phyloP scores from a whole-genome alignment of 2,888 invertebrate genomes.

The Lithophane semibrunnea region DNA sequence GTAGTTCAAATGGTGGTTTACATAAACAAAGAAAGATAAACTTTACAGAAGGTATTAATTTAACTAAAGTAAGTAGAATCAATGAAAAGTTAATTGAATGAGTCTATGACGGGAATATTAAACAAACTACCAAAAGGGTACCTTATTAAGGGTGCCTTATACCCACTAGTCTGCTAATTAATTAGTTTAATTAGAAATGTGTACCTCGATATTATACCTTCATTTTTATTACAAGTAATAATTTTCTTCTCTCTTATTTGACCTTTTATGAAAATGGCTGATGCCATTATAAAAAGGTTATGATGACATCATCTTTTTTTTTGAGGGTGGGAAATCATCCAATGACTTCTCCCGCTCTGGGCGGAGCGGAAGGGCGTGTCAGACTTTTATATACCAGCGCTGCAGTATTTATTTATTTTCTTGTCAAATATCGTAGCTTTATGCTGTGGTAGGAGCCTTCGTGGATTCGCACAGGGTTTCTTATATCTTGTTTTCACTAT shows the following conservation, averaged over 20 bases:
- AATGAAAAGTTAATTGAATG: not conserved
- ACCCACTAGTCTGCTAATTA: not conserved
- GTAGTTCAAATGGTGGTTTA: not conserved
- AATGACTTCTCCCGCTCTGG: too few species aligned
- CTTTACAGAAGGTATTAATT: not conserved
- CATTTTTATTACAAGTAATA: not conserved
- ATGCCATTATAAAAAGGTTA: not conserved
- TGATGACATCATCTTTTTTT: too few species aligned
- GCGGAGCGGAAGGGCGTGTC: too few species aligned
- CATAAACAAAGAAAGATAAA: constrained; percentile 4
- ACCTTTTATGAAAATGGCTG: not conserved
- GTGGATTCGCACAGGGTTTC: too few species aligned
- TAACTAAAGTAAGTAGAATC: not conserved
- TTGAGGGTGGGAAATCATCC: too few species aligned
- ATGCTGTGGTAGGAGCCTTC: too few species aligned
- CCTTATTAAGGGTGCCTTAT: not conserved
- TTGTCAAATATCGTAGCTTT: too few species aligned
- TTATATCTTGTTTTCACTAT: too few species aligned
- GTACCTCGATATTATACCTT: not conserved
- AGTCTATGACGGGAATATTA: not conserved
- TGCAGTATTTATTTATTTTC: too few species aligned
- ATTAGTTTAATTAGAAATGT: not conserved
- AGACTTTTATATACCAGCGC: too few species aligned
- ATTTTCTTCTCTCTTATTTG: not conserved
- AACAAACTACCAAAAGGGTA: not conserved